phyloP scores from a whole-genome alignment of 1,140 invertebrate genomes.

The Daktulosphaira vitifoliae region DNA sequence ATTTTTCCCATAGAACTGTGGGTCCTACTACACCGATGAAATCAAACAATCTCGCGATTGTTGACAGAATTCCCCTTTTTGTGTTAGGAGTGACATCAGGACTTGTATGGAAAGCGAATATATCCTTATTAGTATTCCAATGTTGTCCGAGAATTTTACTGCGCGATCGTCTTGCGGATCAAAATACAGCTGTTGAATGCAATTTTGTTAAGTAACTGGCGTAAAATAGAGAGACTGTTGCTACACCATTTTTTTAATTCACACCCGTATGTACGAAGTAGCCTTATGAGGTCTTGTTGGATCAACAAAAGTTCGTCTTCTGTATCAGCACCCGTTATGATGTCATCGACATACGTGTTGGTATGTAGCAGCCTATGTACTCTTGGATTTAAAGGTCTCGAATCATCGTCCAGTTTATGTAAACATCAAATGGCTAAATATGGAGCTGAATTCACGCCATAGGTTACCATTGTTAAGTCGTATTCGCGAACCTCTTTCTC shows the following conservation, averaged over 20 bases:
- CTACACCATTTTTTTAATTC: conserved; percentile 1
- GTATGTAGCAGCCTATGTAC: background rate
- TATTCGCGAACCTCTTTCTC: background rate
- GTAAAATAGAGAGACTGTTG: background rate
- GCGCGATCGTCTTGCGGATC: background rate
- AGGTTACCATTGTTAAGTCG: conserved; percentile 38
- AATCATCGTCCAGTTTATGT: conserved; percentile 35
- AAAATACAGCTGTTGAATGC: background rate
- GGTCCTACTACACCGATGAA: background rate
- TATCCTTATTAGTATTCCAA: background rate
- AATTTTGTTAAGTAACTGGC: background rate
- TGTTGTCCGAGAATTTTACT: background rate
- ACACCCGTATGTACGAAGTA: background rate
- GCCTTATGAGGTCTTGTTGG: background rate
- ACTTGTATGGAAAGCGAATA: background rate
- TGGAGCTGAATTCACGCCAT: conserved; percentile 40
- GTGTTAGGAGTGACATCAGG: background rate
- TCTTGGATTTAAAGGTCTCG: background rate
- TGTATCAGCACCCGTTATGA: background rate
- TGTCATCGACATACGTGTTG: conserved; percentile 21
- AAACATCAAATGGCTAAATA: conserved; percentile 40
- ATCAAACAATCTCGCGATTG: background rate
- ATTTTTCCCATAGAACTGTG: background rate
- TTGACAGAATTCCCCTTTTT: background rate
- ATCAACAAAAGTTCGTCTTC: background rate